Evolutionary conservation across 2,113 vertebrate species (phyloP).

Genomic region (Xenopus tropicalis): UCB_Xtro_10.0 CM004445.2:142269501-142270000

Average conservation of each 20-base stretch:
- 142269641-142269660: too few species aligned
- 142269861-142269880: conserved; percentile 59
- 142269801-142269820: conserved; percentile 77
- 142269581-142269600: too few species aligned
- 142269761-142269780: conserved; percentile 81
- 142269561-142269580: too few species aligned
- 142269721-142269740: conserved; percentile 50
- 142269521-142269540: too few species aligned
- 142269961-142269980: too few species aligned
- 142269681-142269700: neutral
- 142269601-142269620: too few species aligned
- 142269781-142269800: conserved; percentile 82
- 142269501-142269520: too few species aligned
- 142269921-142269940: too few species aligned
- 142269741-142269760: conserved; percentile 72
- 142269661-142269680: too few species aligned
- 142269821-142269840: conserved; percentile 71
- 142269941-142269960: too few species aligned
- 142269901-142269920: neutral
- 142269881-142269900: conserved; percentile 72
- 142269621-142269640: neutral
- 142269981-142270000: too few species aligned
- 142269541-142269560: too few species aligned
- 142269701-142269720: conserved; percentile 50
- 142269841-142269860: conserved; percentile 74